Evolutionary conservation across 2,888 invertebrate species (phyloP), one percentile per base, ranked within the genome.

Genomic region (Polydesmus complanatus): DNA sequence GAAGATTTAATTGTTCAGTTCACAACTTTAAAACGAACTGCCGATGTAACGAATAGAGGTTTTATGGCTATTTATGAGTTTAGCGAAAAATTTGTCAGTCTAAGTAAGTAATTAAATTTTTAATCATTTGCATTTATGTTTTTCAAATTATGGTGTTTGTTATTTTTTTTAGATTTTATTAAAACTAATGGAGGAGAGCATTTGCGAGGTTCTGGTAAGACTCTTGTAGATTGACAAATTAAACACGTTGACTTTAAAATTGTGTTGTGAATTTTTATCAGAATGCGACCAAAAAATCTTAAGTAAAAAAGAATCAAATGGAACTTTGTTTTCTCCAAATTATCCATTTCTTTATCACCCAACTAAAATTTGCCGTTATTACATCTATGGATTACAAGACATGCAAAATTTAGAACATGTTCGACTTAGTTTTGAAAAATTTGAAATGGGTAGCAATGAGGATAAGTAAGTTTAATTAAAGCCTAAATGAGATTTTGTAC

Each of bases 61-160:
- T 98, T 95, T 80, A 91, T 91, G 79, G 95, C 94, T 74, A 91
- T 93, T 77, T 98, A 91, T 80, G 94, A 95, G 81, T 97, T 98
- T 80, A 95, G 95, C 70, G 90, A 93, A 78, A 86, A 89, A 79
- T 97, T 95, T 81, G 96, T 97, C 78, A 92, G 94, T 81, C 83
- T 97, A 82, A 91, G 94, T 90, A 76, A 82, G 83, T 70, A 62
- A 21, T 23, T 51, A 3, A 22, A 52, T 54, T 48, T 1, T 21
- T 23, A 61, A n/a, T n/a, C 22, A 37, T 61, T 48, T 23, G 18
- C n/a, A 58, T 21, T 61, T 22, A 50, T 18, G 19, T 25, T 62
- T 22, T 27, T 61, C 5, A 14, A 19, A 19, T 18, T 25, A 18
- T 25, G 19, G n/a, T 49, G 52, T 47, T 21, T 58, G 3, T 22